Conservation (phyloP, 2,113 vertebrate species). For the Rhynchopsitta pachyrhyncha region DNA sequence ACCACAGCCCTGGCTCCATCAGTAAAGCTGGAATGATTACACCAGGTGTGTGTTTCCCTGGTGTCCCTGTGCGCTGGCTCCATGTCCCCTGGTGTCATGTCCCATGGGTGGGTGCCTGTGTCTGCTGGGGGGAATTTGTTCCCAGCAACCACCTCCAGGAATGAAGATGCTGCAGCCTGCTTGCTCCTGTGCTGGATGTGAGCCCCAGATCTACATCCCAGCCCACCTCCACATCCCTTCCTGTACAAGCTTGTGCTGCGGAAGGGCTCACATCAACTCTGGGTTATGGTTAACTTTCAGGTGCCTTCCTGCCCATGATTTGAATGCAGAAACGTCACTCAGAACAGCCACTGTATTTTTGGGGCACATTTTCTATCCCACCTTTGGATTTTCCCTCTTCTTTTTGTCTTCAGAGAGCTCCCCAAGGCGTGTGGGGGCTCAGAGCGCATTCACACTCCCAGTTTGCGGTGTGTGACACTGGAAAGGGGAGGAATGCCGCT, state of each 20-base stretch:
- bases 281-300: too few species aligned
- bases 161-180: not conserved
- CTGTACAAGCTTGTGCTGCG: not conserved
- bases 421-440: not conserved
- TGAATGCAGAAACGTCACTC: not conserved
- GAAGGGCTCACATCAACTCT: not conserved
- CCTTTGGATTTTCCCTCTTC: not conserved
- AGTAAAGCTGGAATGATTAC: not conserved
- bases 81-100: too few species aligned
- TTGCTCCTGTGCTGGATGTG: not conserved
- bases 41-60: not conserved
- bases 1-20: not conserved
- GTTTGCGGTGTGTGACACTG: not conserved
- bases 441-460: not conserved
- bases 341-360: not conserved
- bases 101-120: not conserved
- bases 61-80: not conserved
- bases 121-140: not conserved
- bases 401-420: not conserved
- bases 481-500: not conserved
- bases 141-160: not conserved
- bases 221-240: not conserved
- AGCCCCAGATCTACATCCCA: not conserved
- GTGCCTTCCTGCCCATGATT: not conserved
- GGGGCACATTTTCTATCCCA: not conserved